phyloP scores from a whole-genome alignment of 2,888 invertebrate species.

The Lapara coniferarum region DNA sequence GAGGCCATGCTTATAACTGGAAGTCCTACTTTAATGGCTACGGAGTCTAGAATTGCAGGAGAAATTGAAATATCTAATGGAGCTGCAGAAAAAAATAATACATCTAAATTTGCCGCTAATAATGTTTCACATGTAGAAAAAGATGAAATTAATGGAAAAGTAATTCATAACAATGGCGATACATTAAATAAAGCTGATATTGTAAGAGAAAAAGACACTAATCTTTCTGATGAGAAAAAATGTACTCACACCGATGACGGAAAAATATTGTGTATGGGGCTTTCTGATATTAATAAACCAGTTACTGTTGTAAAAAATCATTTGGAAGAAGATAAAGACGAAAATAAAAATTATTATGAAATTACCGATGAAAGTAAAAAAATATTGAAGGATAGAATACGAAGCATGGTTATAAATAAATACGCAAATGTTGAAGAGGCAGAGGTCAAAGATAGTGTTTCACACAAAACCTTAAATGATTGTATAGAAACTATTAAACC shows the following conservation, averaged over 20 bases:
- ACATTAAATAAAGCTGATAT: neutral
- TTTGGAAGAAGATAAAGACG: conserved; percentile 4
- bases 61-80: conserved; percentile 48
- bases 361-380: conserved; percentile 30
- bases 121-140: conserved; percentile 12
- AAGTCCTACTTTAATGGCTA: conserved; percentile 67
- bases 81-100: conserved; percentile 27
- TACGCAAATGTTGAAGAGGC: neutral
- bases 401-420: conserved; percentile 14
- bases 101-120: conserved; percentile 27
- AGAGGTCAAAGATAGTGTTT: neutral
- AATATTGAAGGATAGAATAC: neutral
- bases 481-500: conserved; percentile 30
- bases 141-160: neutral
- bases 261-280: neutral
- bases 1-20: conserved; percentile 61
- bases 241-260: neutral
- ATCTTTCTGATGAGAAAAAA: neutral
- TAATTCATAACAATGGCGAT: no score
- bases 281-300: neutral
- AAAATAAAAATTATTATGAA: conserved; percentile 24
- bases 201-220: neutral
- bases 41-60: conserved; percentile 45
- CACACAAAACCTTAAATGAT: conserved; percentile 21
- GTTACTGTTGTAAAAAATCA: neutral